Evolutionary conservation across 2,113 vertebrate species (phyloP), one percentile per base, ranked within the genome.

Genomic region (Ptilorrhoa leucosticta): DNA sequence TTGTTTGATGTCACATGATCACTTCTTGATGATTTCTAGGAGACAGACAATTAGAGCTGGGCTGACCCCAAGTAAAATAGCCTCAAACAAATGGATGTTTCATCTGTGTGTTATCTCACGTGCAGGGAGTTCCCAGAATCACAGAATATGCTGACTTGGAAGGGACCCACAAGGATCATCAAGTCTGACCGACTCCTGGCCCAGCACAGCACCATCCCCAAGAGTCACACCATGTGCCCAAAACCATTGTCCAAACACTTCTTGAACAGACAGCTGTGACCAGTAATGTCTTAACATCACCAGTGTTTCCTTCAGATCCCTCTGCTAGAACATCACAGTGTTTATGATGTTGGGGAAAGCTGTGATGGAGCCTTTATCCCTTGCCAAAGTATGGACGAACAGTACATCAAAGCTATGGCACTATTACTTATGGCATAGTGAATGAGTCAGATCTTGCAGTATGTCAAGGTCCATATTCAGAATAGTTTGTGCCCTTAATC

Each of bases 401-500:
- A 26, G n/a, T 4, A 3, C 28, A 37, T 68, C 44, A 44, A 68
- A 92, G 39, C 40, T 33, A 27, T 1, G 26, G 21, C 13, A 40
- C 2, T 2, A 31, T 35, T n/a, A 14, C 2, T 6, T 23, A 24
- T 1, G 20, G 30, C 53, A 12, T 0, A 47, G 8, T 23, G 68
- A 83, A 40, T 13, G 16, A 83, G 63, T 42, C 54, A n/a, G 50
- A 47, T 35, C 63, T 27, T 30, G 31, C 69, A 47, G 44, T 11
- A 4, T 40, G 79, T 72, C 76, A 72, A 56, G 92, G 37, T 54
- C 82, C 73, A 18, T 10, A 35, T 65, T 79, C 57, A 44, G 85
- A 83, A 28, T 3, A 66, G 44, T 19, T 90, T 77, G 16, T 93
- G 84, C 15, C 63, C 77, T 28, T 73, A 44, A 96, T 83, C 39